Conservation (phyloP, 2,888 invertebrate species). For the Punctoribates punctum region DNA sequence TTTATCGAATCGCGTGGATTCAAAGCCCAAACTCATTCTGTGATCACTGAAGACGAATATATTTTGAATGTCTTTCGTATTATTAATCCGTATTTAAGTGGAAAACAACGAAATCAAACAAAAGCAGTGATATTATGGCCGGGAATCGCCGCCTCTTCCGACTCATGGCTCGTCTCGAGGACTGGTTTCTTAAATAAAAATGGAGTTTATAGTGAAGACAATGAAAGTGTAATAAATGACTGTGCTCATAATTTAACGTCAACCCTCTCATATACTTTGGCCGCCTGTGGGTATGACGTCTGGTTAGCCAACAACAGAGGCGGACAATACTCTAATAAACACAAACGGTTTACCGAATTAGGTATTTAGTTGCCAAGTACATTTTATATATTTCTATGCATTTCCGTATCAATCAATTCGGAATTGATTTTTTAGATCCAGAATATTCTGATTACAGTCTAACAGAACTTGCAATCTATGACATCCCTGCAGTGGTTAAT, state of each 20-base stretch:
- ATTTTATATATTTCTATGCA: neutral
- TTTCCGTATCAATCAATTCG: neutral
- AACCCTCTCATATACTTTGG: conserved; percentile 12
- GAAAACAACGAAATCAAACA: neutral
- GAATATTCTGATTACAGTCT: too few relatives aligned
- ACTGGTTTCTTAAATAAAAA: neutral
- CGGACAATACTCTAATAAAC: conserved; percentile 3
- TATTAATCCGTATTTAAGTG: neutral
- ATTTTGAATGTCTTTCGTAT: conserved; percentile 34
- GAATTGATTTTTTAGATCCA: too few relatives aligned
- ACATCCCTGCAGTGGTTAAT: conserved; percentile 23
- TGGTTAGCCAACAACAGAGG: conserved; percentile 31
- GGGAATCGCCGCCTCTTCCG: conserved; percentile 13
- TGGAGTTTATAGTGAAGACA: conserved; percentile 32
- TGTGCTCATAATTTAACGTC: neutral
- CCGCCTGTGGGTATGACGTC: conserved; percentile 38
- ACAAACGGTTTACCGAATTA: neutral
- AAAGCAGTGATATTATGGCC: conserved; percentile 37
- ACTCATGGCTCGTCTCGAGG: conserved; percentile 32
- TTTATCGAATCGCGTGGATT: too few relatives aligned
- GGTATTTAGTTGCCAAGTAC: neutral
- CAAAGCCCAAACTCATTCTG: neutral
- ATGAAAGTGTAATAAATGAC: neutral
- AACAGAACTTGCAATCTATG: conserved; percentile 29
- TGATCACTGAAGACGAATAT: conserved; percentile 19